These are phyloP conservation scores for Heliornis fulica DNA, from an alignment of 2,113 vertebrate species.

Conservation along the genomic window DNA sequence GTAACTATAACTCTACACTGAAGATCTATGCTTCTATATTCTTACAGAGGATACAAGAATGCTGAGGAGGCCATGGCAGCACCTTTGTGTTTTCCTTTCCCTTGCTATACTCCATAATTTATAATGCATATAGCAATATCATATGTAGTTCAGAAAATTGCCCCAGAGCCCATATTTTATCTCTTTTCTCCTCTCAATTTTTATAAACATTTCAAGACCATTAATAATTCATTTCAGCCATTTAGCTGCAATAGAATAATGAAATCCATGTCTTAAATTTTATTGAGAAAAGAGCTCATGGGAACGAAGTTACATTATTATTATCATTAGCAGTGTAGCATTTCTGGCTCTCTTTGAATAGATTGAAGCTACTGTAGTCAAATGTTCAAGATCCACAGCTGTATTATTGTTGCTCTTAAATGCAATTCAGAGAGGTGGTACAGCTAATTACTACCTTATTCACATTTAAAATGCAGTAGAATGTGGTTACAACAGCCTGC, in stretches of 20 bases:
- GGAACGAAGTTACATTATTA: not conserved
- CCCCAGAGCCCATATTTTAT: not conserved
- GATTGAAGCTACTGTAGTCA: not conserved
- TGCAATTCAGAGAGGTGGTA: not conserved
- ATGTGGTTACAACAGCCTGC: not conserved
- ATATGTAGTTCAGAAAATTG: not conserved
- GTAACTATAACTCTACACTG: not conserved
- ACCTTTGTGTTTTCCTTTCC: not conserved
- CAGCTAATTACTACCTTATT: not conserved
- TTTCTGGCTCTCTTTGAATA: not conserved
- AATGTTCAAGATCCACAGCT: not conserved
- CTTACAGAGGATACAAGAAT: not conserved
- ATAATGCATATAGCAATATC: not conserved
- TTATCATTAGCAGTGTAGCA: not conserved
- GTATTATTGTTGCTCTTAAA: not conserved
- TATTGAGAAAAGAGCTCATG: not conserved
- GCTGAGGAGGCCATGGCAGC: not conserved
- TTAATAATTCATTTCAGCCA: not conserved
- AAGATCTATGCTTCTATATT: too few relatives aligned
- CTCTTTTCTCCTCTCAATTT: not conserved
- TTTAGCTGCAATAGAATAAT: not conserved
- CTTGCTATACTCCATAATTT: not conserved
- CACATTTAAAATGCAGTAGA: not conserved
- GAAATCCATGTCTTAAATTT: not conserved
- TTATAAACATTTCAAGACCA: not conserved